Conservation (phyloP, 2,888 invertebrate genomes). For the Oscheius sp. region DNA sequence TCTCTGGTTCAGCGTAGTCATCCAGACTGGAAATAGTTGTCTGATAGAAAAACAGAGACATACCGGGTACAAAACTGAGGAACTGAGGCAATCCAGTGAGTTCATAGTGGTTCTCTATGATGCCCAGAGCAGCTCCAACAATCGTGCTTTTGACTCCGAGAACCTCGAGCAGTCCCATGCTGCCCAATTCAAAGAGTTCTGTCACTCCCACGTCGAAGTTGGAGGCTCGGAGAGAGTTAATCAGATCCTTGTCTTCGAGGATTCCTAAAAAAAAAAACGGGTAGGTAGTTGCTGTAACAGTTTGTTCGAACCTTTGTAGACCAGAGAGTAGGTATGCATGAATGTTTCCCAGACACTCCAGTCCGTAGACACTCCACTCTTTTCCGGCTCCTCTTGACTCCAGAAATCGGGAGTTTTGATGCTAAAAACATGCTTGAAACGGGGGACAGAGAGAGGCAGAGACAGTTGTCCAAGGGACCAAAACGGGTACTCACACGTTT, state of each 20-base stretch:
- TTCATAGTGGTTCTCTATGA: slow-evolving; percentile 13
- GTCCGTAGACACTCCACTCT: background rate
- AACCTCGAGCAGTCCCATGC: slow-evolving; percentile 18
- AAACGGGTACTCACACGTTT: too few species aligned
- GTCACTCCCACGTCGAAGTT: slow-evolving; percentile 21
- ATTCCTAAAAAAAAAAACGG: slow-evolving; percentile 5
- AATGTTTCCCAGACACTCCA: background rate
- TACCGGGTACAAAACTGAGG: slow-evolving; percentile 15
- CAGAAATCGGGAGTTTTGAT: slow-evolving; percentile 8
- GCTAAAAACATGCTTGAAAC: background rate
- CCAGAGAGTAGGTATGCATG: background rate
- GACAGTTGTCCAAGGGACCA: background rate
- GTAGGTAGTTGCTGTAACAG: background rate
- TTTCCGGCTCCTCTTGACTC: background rate
- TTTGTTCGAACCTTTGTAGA: background rate
- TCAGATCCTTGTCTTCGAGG: slow-evolving; percentile 13
- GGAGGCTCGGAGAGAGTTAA: background rate
- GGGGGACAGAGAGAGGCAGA: background rate
- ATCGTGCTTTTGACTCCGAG: background rate
- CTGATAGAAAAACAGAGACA: background rate
- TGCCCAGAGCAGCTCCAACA: slow-evolving; percentile 12
- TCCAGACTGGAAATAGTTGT: slow-evolving; percentile 2
- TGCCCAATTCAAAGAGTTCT: background rate
- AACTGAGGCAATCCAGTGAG: slow-evolving; percentile 15
- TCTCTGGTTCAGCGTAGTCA: slow-evolving; percentile 5